Conservation (phyloP, 2,888 invertebrate genomes). For the Chirona hameri region DNA sequence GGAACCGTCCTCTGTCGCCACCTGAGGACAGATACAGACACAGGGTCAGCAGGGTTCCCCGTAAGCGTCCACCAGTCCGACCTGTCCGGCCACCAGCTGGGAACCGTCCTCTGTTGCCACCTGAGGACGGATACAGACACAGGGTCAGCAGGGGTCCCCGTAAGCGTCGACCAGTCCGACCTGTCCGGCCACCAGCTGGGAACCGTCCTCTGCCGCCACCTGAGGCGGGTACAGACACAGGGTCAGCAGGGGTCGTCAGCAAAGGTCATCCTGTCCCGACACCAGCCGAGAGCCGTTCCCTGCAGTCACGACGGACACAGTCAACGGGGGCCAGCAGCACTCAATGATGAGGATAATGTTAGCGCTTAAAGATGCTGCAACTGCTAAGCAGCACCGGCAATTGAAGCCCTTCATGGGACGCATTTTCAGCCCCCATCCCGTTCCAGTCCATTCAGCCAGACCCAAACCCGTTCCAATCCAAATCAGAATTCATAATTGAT, state of each 20-base stretch:
- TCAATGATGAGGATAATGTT: too few species aligned
- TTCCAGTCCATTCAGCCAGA: too few species aligned
- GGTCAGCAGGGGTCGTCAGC: too few species aligned
- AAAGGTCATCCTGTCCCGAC: too few species aligned
- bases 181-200: constrained; percentile 65
- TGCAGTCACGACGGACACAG: too few species aligned
- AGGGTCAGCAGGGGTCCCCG: constrained; percentile 40
- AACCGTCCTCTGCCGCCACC: not conserved
- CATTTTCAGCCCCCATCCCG: too few species aligned
- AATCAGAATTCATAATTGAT: too few species aligned
- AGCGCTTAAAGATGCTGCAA: too few species aligned
- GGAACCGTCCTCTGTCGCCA: not conserved
- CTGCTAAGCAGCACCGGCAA: too few species aligned
- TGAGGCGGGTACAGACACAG: not conserved
- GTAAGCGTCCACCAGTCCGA: constrained; percentile 52
- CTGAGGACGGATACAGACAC: not conserved
- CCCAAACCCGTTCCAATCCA: too few species aligned
- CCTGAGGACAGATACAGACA: not conserved
- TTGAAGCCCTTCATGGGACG: too few species aligned
- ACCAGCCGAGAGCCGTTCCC: not conserved
- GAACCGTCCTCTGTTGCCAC: not conserved
- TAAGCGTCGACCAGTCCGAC: constrained; percentile 56
- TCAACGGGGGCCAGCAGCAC: too few species aligned
- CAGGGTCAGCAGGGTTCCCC: constrained; percentile 40
- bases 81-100: constrained; percentile 69